Base-by-base conservation (phyloP, 2,113 vertebrate species). In the Tupaia tana region DNA sequence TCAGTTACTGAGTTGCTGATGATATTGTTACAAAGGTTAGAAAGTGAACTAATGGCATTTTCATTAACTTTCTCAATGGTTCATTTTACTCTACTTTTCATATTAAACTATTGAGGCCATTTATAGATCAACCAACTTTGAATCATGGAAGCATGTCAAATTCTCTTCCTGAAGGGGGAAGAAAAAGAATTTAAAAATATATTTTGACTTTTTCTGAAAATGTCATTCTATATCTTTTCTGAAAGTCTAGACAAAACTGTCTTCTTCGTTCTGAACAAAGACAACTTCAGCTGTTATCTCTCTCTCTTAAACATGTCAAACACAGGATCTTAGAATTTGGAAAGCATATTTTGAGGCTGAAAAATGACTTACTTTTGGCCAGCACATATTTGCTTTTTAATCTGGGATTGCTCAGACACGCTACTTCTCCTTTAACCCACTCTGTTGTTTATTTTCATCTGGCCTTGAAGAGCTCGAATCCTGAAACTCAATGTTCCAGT, bases 161-260 rank as follows among this genome's bases (percentile, higher is more conserved):
- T 81, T 61, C 67, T 90, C 88, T 90, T 97, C 87, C 93, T 89
- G 91, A 91, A 95, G 61, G 86, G 43, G 22, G 43, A 43, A 22
- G 84, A 70, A 91, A 89, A 75, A n/a, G 79, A 89, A 86, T 81
- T 96, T 94, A 90, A 97, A 97, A 97, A 96, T 93, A 89, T 80
- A 79, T 97, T 97, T 97, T 97, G 81, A 97, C 97, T 95, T 96
- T 95, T 87, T 97, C 97, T 95, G 95, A 98, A 98, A 98, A 96
- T 94, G 97, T 96, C 97, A 98, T 88, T 88, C 91, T 96, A 24
- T 95, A 91, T 97, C 97, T 96, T 96, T 92, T 87, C 78, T 90
- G 81, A 96, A 96, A 94, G 94, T 97, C 96, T 96, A 98, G 96
- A 96, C 96, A 54, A 96, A 95, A 97, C 94, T 78, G 71, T 97